Percentiles rank a stretch among this genome's conserved stretches.
Evolutionary conservation across 1,140 invertebrate species (phyloP).

Genomic region (Macrostomum lignano): DNA sequence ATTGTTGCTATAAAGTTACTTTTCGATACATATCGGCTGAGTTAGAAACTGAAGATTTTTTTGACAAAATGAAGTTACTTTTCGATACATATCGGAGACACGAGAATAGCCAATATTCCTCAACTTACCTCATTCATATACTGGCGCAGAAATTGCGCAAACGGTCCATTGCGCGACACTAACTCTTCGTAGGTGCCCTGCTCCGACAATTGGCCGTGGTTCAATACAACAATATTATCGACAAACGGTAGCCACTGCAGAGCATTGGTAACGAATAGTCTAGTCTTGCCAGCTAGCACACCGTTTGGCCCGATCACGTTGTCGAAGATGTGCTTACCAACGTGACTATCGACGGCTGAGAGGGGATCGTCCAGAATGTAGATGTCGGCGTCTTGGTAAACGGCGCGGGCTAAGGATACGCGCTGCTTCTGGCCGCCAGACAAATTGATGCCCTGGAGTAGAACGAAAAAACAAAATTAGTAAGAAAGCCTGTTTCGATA

Average conservation of each 20-base stretch:
- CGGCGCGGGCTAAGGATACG: conserved; percentile 28
- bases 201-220: conserved; percentile 18
- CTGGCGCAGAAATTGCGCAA: conserved; percentile 15
- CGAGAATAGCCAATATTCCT: too few species aligned
- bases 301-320: conserved; percentile 37
- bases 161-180: conserved; percentile 16
- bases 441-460: conserved; percentile 35
- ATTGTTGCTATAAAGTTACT: too few species aligned
- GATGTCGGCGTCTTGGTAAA: conserved; percentile 34
- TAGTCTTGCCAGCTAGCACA: conserved; percentile 33
- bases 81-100: too few species aligned
- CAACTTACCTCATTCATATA: conserved; percentile 7
- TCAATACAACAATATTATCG: conserved; percentile 23
- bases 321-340: conserved; percentile 16
- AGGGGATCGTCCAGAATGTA: conserved; percentile 38
- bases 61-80: too few species aligned
- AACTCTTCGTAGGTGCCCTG: conserved; percentile 20
- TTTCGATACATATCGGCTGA: too few species aligned
- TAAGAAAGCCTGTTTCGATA: too few species aligned
- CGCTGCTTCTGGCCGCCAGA: conserved; percentile 51
- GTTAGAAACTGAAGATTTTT: too few species aligned
- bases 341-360: conserved; percentile 21
- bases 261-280: conserved; percentile 22
- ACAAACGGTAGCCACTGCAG: conserved; percentile 17
- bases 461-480: too few species aligned